phyloP scores from a whole-genome alignment of 2,888 invertebrate species.

The Cheilosia vulpina region DNA sequence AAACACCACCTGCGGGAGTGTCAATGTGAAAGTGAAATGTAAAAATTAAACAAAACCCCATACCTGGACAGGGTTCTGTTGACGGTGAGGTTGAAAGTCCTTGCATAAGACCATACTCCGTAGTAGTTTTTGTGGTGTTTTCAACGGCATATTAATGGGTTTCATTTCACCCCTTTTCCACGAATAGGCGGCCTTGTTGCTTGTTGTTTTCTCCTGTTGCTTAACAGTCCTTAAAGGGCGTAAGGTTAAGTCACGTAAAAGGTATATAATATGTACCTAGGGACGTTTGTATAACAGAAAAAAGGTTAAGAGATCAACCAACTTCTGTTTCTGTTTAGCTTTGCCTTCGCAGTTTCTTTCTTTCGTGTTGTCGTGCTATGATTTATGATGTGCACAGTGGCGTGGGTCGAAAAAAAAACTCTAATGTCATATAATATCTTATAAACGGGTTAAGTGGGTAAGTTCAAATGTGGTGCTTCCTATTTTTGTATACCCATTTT shows the following conservation, averaged over 20 bases:
- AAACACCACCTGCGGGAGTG: slow-evolving; percentile 46
- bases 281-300: neutral
- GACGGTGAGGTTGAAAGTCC: slow-evolving; percentile 36
- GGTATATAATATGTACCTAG: neutral
- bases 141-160: slow-evolving; percentile 5
- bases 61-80: slow-evolving; percentile 8
- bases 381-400: neutral
- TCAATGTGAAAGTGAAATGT: slow-evolving; percentile 53
- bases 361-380: neutral
- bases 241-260: slow-evolving; percentile 44
- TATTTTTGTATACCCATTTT: too few relatives aligned
- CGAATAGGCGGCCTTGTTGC: neutral
- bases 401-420: neutral
- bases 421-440: too few relatives aligned
- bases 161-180: slow-evolving; percentile 1
- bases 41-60: slow-evolving; percentile 12
- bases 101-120: slow-evolving; percentile 21
- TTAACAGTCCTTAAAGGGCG: slow-evolving; percentile 18
- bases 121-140: neutral
- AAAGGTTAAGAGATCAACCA: slow-evolving; percentile 7
- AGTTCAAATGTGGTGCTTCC: too few relatives aligned
- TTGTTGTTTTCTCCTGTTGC: neutral
- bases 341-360: neutral
- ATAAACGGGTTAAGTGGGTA: too few relatives aligned
- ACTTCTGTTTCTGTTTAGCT: neutral